Base-by-base conservation (phyloP, 1,140 invertebrate genomes). In the Polyergus mexicanus region DNA sequence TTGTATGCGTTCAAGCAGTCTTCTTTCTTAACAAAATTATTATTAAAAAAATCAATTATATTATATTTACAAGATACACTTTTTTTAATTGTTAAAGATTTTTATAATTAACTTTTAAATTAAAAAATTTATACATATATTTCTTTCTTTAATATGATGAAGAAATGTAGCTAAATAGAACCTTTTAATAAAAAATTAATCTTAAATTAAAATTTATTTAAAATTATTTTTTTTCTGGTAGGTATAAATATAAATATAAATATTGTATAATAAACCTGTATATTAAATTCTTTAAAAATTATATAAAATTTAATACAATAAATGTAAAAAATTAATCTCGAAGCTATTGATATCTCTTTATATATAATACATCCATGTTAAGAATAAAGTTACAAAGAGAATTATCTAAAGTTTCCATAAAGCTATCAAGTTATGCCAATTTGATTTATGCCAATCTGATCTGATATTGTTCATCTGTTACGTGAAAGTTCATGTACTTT, bases 401-500 rank as follows among this genome's bases (percentile, higher is more conserved):
- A 4, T 11, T 2, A 66, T 66, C 54, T 54, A 1, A 35, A 66
- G 25, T 78, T 66, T 65, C 0, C 28, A 65, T 19, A 77, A 62
- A 77, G n/a, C n/a, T 4, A 13, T 51, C 0, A 7, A 32, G 25
- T 44, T 5, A 47, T 32, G 19, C 3, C 13, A 47, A 60, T 65
- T 4, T 65, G 3, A 65, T 78, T 54, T 54, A 3, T 66, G 38
- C 7, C 13, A 47, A 60, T 65, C 3, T 65, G 0, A 51, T 78
- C 8, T 28, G 32, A 66, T 78, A 22, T 66, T 51, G 11, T 25
- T 66, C 6, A 66, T 56, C 13, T 56, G 16, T 66, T 78, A 25
- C 0, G 5, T 68, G 3, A 78, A 66, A 66, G 10, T 7, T 66
- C n/a, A 54, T 25, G 1, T 13, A 38, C 7, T 80, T 68, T 78